Evolutionary conservation across 2,888 invertebrate species (phyloP).

Genomic region (Agrochola circellaris): DNA sequence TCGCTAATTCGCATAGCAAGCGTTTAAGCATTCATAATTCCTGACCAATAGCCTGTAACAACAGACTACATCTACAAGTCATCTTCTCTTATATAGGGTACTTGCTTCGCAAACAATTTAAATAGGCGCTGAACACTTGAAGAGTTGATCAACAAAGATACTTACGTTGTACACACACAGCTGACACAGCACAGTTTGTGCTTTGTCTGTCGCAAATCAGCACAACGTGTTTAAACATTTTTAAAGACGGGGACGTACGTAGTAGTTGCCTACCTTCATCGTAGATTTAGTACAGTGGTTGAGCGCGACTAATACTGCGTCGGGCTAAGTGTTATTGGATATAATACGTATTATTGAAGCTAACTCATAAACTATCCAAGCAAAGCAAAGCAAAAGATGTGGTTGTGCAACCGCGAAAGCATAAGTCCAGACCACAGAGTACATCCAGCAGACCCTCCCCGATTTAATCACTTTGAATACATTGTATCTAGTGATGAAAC

Average conservation of each 20-base stretch:
- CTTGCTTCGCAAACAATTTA: conserved; percentile 13
- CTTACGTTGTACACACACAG: background rate
- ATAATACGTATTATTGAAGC: no score
- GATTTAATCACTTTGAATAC: background rate
- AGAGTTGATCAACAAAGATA: background rate
- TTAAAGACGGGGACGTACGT: background rate
- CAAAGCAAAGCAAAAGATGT: no score
- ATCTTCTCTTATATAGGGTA: background rate
- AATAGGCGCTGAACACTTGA: conserved; percentile 8
- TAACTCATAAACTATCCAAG: no score
- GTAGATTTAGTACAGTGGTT: no score
- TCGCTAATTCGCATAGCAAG: background rate
- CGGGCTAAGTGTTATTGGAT: background rate
- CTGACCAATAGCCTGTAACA: background rate
- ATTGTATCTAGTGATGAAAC: background rate
- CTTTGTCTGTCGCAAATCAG: no score
- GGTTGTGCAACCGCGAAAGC: no score
- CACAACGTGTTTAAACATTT: background rate
- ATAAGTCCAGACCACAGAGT: no score
- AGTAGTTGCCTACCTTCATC: background rate
- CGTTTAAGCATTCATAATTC: background rate
- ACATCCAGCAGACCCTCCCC: no score
- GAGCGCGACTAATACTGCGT: background rate
- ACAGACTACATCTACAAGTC: background rate
- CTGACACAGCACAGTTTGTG: background rate